Evolutionary conservation across 2,888 invertebrate genomes (phyloP), one percentile per base, ranked within the genome.

Genomic region (Meteorus colon): DNA sequence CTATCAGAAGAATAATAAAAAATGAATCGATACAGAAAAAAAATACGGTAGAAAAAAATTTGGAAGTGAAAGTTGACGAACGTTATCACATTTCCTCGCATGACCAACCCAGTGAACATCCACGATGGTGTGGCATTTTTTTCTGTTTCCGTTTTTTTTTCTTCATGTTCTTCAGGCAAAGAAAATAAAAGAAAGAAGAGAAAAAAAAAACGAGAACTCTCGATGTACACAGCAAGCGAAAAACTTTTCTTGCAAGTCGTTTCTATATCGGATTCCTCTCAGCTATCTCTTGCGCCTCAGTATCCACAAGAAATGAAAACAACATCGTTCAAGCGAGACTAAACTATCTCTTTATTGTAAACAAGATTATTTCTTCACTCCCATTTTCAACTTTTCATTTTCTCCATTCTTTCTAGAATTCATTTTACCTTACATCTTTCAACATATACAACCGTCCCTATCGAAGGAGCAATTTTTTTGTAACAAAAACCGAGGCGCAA

Each of bases 81-180:
- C 34, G 31, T 68, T 68, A 68, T 68, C 68, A 68, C 51, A n/a
- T 68, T n/a, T 19, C 10, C 34, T 51, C 68, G 51, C 68, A 68
- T 68, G 68, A 68, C 68, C 51, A 68, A 51, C 48, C 45, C 68
- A 19, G 31, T 29, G 51, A 68, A 51, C 68, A 68, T 48, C 34
- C 51, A 45, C 27, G 29, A 51, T 19, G 31, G 45, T 68, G 51
- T 31, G 29, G 27, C n/a, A 68, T 37, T 66, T 66, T 41, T 1
- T 55, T 55, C n/a, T 51, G 8, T 19, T 51, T 51, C n/a, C 51
- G 24, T 24, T 24, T 16, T 19, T 10, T 24, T 19, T 55, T 19
- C 1, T 19, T 8, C n/a, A 55, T 19, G n/a, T 19, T 55, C 8
- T 55, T 24, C 19, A 48, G 48, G 6, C 4, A 19, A 19, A 24